Conservation (phyloP, 2,888 invertebrate genomes). For the Stratiomys singularior region DNA sequence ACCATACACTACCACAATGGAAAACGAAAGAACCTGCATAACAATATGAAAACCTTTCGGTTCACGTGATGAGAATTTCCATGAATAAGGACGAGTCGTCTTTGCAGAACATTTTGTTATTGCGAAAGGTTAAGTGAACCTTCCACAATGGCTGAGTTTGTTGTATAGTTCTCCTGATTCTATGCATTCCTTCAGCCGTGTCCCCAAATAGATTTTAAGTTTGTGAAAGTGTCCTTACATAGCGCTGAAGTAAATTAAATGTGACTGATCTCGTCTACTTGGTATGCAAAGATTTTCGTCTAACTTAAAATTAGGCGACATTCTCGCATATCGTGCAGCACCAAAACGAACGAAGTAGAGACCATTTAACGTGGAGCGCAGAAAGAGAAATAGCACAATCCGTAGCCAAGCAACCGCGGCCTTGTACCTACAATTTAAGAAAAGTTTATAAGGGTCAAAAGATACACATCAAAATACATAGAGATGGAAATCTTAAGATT, state of each 20-base stretch:
- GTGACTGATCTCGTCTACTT: conserved; percentile 21
- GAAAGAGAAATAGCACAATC: background rate
- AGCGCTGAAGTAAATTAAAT: conserved; percentile 39
- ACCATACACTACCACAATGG: background rate
- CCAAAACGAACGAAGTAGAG: background rate
- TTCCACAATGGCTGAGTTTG: too few species aligned
- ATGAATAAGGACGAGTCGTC: background rate
- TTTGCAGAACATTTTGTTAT: background rate
- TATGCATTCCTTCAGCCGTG: too few species aligned
- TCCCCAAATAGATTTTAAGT: too few species aligned
- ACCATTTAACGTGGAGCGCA: background rate
- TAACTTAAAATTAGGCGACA: conserved; percentile 35
- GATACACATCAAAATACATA: background rate
- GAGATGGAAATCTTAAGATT: background rate
- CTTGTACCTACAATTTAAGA: background rate
- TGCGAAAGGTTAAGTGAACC: background rate
- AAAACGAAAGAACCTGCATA: conserved; percentile 9
- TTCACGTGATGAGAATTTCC: conserved; percentile 26
- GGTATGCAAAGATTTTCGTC: conserved; percentile 39
- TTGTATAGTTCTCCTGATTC: too few species aligned
- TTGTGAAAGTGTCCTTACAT: background rate
- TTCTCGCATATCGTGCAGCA: too few species aligned
- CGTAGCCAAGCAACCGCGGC: background rate
- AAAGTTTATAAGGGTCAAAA: conserved; percentile 1
- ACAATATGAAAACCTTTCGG: conserved; percentile 30